Evolutionary conservation across 2,113 vertebrate genomes (phyloP), one percentile per base, ranked within the genome.

Genomic region (Prionailurus viverrinus): DNA sequence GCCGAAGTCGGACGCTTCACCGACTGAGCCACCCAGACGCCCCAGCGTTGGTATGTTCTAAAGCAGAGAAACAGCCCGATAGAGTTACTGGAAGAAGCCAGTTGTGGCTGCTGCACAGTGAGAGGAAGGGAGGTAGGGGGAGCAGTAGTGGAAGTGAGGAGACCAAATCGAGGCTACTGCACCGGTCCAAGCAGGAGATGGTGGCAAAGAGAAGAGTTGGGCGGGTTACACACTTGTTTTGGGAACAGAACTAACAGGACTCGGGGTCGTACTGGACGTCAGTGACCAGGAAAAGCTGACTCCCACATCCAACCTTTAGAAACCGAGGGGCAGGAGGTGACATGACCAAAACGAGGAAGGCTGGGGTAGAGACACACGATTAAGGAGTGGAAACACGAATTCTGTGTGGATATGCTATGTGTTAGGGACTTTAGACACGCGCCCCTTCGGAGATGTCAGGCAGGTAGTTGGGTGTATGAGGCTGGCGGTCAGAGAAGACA

Each of bases 1-100:
- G 45, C 45, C 0, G 45, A 45, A 45, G 45, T 45, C 45, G 1
- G 45, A 45, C 0, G 45, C 8, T 45, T 45, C 1, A 45, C 1
- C 45, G 0, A 45, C 45, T 45, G 45, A 9, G 45, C 8, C 45
- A 45, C 45, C 45, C 45, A 45, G 45, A 1, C 45, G 8, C 45
- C 45, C 45, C 45, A 45, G 19, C 58, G 25, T 0, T 61, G 58
- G 19, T 3, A 8, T 61, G 2, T 27, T 74, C 86, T 48, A 9
- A 53, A 66, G 68, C 18, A 27, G 55, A n/a, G 45, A 29, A 41
- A 81, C n/a, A 39, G 82, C 48, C 39, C 16, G 9, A 11, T 10
- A 7, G 27, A 55, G 25, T 76, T 19, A 29, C 51, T 53, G 15
- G 36, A 93, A 29, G 53, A 65, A 36, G 41, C 69, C 16, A 31